A percentile compares a stretch with the other conserved stretches of the same genome.
These are phyloP conservation scores for Embidobia sp. DNA, from an alignment of 2,888 invertebrate genomes.

Conservation along the genomic window DNA sequence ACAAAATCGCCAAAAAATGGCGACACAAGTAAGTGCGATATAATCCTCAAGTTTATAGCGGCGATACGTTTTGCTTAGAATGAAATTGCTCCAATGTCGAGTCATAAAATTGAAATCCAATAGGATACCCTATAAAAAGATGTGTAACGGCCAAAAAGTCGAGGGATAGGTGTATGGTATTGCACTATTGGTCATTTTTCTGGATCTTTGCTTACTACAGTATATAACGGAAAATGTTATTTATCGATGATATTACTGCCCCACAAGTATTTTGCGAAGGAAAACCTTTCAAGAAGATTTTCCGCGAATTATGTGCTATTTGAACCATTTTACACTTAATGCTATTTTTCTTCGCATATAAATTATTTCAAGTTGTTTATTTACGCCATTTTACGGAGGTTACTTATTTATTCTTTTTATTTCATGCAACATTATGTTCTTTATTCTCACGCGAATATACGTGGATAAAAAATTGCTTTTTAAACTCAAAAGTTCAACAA, in stretches of 20 bases:
- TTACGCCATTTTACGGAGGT: too few species aligned
- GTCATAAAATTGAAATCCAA: constrained; percentile 75
- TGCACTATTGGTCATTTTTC: constrained; percentile 58
- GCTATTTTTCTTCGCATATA: background rate
- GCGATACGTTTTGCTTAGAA: constrained; percentile 73
- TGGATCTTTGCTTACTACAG: constrained; percentile 52
- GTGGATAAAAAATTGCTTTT: too few species aligned
- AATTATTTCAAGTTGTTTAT: background rate
- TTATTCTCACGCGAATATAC: too few species aligned
- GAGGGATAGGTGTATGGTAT: constrained; percentile 51
- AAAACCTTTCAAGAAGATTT: constrained; percentile 26
- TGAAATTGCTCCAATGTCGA: constrained; percentile 70
- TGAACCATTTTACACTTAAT: constrained; percentile 13
- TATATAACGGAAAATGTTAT: constrained; percentile 44
- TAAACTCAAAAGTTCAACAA: too few species aligned
- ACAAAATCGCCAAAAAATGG: constrained; percentile 48
- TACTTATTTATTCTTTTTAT: too few species aligned
- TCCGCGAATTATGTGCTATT: constrained; percentile 30
- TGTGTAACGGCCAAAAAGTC: constrained; percentile 65
- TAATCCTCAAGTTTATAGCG: constrained; percentile 70
- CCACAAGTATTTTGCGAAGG: constrained; percentile 32
- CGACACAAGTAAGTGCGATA: constrained; percentile 61
- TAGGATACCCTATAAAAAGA: constrained; percentile 61
- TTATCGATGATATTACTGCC: constrained; percentile 39
- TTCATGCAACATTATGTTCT: too few species aligned